Conservation (phyloP, 2,797 vertebrate species). For the Artibeus lituratus region DNA sequence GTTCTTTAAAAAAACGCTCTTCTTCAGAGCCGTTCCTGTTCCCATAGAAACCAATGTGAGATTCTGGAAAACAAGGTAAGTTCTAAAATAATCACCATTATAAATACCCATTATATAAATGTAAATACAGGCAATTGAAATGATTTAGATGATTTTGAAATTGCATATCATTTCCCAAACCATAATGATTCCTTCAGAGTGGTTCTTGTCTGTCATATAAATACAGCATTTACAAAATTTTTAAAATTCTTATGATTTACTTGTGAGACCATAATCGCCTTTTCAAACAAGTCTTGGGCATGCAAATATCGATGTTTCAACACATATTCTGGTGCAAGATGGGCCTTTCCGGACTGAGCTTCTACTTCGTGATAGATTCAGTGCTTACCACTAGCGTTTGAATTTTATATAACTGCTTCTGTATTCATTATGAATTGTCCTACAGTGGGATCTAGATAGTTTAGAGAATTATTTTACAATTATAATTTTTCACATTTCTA, state of each 20-base stretch:
- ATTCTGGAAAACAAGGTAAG: slow-evolving; percentile 78
- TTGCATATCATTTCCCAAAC: slow-evolving; percentile 80
- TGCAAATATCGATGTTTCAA: slow-evolving; percentile 70
- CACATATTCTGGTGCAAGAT: slow-evolving; percentile 51
- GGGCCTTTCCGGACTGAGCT: slow-evolving; percentile 11
- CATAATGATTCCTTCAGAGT: slow-evolving; percentile 78
- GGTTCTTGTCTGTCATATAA: slow-evolving; percentile 79
- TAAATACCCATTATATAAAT: slow-evolving; percentile 81
- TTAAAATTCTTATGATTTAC: slow-evolving; percentile 77
- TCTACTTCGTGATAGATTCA: slow-evolving; percentile 52
- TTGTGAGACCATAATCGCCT: slow-evolving; percentile 73
- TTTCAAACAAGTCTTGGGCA: slow-evolving; percentile 74
- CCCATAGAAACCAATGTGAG: slow-evolving; percentile 77
- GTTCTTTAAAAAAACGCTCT: slow-evolving; percentile 73
- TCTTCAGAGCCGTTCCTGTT: slow-evolving; percentile 70
- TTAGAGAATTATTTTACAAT: slow-evolving; percentile 15
- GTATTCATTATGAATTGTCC: slow-evolving; percentile 47
- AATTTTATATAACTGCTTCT: slow-evolving; percentile 8
- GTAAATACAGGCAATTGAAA: slow-evolving; percentile 80
- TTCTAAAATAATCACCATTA: slow-evolving; percentile 80
- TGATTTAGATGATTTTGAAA: slow-evolving; percentile 80
- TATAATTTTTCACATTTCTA: slow-evolving; percentile 48
- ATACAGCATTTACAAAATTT: slow-evolving; percentile 79
- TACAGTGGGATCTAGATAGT: slow-evolving; percentile 32
- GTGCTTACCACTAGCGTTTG: slow-evolving; percentile 41